phyloP scores from a whole-genome alignment of 35 echinoderm and acorn worm species.

The Ophiothrix spiculata region DNA sequence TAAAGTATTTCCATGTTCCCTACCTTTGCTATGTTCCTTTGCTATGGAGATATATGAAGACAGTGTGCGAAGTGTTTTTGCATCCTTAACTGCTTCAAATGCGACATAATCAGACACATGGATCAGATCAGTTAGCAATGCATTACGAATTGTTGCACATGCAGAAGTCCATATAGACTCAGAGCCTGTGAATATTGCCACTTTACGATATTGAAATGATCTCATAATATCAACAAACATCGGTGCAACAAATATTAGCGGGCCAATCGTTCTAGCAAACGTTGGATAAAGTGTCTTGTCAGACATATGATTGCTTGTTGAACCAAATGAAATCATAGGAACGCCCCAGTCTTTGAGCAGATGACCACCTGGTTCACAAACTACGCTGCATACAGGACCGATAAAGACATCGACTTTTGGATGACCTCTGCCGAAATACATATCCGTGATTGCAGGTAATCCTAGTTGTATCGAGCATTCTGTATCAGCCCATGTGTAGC shows the following conservation, averaged over 20 bases:
- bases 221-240: slow-evolving; percentile 26
- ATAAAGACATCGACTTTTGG: slow-evolving; percentile 65
- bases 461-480: slow-evolving; percentile 40
- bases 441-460: slow-evolving; percentile 24
- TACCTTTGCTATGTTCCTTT: slow-evolving; percentile 1
- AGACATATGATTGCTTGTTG: slow-evolving; percentile 41
- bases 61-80: background rate
- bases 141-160: background rate
- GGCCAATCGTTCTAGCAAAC: slow-evolving; percentile 27
- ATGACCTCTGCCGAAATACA: slow-evolving; percentile 38
- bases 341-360: slow-evolving; percentile 57
- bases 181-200: slow-evolving; percentile 30
- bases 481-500: slow-evolving; percentile 68
- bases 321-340: slow-evolving; percentile 77
- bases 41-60: background rate
- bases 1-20: too few relatives aligned
- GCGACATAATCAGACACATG: background rate
- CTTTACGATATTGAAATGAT: slow-evolving; percentile 3
- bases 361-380: slow-evolving; percentile 72
- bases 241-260: slow-evolving; percentile 6
- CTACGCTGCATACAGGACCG: slow-evolving; percentile 61
- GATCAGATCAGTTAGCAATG: background rate
- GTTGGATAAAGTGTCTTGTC: slow-evolving; percentile 62
- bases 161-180: slow-evolving; percentile 26
- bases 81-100: background rate